These are phyloP conservation scores for Bacillus rossius DNA, from an alignment of 1,140 invertebrate genomes.

Conservation along the genomic window DNA sequence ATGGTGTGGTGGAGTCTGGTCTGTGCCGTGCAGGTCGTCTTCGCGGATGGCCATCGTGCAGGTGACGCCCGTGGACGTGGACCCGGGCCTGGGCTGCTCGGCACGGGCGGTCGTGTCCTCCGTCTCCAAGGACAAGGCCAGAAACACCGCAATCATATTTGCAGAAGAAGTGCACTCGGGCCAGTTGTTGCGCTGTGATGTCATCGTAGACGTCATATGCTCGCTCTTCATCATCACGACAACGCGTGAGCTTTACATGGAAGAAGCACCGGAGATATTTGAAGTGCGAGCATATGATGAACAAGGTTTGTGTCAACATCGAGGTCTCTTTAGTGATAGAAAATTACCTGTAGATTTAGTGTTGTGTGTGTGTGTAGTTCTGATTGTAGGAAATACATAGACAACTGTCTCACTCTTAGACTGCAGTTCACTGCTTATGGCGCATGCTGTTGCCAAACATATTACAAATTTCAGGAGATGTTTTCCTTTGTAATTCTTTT, in stretches of 20 bases:
- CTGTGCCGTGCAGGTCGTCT: conserved; percentile 67
- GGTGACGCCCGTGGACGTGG: conserved; percentile 62
- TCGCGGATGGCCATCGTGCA: conserved; percentile 74
- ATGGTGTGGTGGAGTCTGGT: no score
- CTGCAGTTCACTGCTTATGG: not conserved
- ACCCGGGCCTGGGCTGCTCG: conserved; percentile 64
- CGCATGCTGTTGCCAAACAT: not conserved
- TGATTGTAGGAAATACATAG: no score
- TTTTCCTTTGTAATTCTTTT: no score
- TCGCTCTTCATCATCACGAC: conserved; percentile 83
- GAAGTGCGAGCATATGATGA: conserved; percentile 86
- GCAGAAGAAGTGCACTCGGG: conserved; percentile 80
- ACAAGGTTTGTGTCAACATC: conserved; percentile 57
- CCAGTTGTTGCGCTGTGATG: conserved; percentile 81
- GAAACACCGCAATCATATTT: conserved; percentile 82
- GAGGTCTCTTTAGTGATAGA: no score
- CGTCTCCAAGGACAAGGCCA: conserved; percentile 59
- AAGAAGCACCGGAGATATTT: conserved; percentile 95
- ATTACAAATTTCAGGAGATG: no score
- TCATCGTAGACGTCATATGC: conserved; percentile 85
- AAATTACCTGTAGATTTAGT: no score
- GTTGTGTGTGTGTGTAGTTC: no score
- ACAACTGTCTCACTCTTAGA: no score
- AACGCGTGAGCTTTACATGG: conserved; percentile 86
- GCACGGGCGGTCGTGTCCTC: conserved; percentile 71